Base-by-base conservation (phyloP, 1,140 invertebrate species). In the Centruroides sculpturatus region DNA sequence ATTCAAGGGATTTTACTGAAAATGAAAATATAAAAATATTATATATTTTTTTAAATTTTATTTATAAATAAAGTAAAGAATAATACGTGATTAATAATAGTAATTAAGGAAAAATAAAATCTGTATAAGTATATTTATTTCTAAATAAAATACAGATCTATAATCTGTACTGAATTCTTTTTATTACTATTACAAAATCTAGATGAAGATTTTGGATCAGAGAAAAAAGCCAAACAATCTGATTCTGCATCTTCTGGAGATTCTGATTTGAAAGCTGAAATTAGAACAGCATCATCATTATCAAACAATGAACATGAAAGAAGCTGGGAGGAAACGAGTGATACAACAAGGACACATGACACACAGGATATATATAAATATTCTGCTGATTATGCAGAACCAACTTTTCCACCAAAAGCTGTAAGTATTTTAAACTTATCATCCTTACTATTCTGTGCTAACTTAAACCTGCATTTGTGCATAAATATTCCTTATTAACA, bases 241-340 rank as follows among this genome's bases (percentile, higher is more conserved):
- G 89, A 92, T 69, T 64, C 66, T 3, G 79, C 85, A 63, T 90
- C 86, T 69, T 92, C 90, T 55, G 74, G 71, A 34, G 85, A 92
- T 67, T 92, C 88, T 63, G 89, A 92, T 74, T 75, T 92, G 69
- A 94, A 93, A 75, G 78, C 88, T 54, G 89, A 94, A 73, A 79
- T 92, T 59, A 77, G 89, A 64, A 85, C 89, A 50, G 87, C 87
- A 61, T 87, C 85, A 58, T 92, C 83, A 59, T 79, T 85, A 63
- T 84, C 82, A 66, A 84, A 85, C 68, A 80, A 82, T 77, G 80
- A 75, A 65, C 66, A 72, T 65, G 78, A 80, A 61, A 72, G 82
- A 75, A 63, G 62, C 54, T 78, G 74, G 68, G 75, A 73, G 35
- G 71, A 82, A 54, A 74, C 73, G 49, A 74, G 73, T 35, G 77